Conservation (phyloP, 2,113 vertebrate genomes). For the Gallinago paraguaiae region DNA sequence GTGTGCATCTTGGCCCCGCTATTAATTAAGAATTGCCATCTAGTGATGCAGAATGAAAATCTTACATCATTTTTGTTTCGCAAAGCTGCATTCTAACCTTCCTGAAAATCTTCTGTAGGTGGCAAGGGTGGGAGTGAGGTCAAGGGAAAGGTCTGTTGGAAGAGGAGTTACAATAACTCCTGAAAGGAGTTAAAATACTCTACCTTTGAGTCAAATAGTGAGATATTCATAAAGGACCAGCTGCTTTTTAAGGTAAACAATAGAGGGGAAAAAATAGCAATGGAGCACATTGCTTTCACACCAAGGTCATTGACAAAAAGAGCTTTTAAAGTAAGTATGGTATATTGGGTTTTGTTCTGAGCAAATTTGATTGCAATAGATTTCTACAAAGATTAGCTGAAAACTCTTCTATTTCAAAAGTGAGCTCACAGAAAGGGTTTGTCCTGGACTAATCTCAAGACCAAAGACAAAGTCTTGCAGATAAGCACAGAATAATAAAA, state of each 20-base stretch:
- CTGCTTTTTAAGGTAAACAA: slow-evolving; percentile 41
- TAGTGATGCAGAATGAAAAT: neutral
- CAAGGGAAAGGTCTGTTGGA: slow-evolving; percentile 26
- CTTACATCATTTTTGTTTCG: neutral
- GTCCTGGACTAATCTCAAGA: neutral
- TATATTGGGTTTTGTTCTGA: neutral
- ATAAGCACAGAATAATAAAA: neutral
- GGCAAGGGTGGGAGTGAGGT: neutral
- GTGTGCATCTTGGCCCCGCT: neutral
- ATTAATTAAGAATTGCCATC: neutral
- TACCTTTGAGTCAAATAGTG: neutral
- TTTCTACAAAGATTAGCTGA: slow-evolving; percentile 1
- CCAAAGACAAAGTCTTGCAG: neutral
- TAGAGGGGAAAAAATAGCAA: neutral
- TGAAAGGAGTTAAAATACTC: slow-evolving; percentile 9
- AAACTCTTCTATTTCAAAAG: neutral
- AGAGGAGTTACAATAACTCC: slow-evolving; percentile 32
- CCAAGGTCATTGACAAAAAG: slow-evolving; percentile 26
- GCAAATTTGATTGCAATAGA: neutral
- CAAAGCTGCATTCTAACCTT: neutral
- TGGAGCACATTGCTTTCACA: slow-evolving; percentile 4
- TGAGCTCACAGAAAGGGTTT: neutral
- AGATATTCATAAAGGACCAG: slow-evolving; percentile 34
- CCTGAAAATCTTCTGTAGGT: neutral
- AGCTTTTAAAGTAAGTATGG: slow-evolving; percentile 5